Base-by-base conservation (phyloP, 2,113 vertebrate species). In the Fulmarus glacialis region DNA sequence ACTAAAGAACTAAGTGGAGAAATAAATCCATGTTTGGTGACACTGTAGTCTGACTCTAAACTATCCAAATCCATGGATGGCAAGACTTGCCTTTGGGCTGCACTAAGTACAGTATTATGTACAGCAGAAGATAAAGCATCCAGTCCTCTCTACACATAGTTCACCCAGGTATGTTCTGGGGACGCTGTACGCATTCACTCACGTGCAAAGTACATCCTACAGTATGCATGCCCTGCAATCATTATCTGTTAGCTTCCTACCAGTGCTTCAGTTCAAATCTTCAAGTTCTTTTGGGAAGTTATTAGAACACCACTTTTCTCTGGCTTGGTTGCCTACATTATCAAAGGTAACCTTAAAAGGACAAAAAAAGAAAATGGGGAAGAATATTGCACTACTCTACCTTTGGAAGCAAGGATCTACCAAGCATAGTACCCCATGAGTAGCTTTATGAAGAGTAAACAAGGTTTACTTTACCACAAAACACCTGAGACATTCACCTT, bases 391-490 rank as follows among this genome's bases (percentile, higher is more conserved):
- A 42, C n/a, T 66, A 21, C 23, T 38, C 36, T 38, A 7, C 22
- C 22, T 60, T 40, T 60, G 60, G 27, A 77, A 52, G 50, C 56
- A 60, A 66, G 52, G 53, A 34, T 40, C n/a, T 84, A 42, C 18
- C 19, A 47, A 42, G 59, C 34, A 27, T 2, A 38, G 8, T 19
- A 26, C 19, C 3, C 21, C 11, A 17, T 0, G 3, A 74, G 20
- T 45, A 74, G n/a, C 45, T 75, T 67, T 59, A 67, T 47, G 34
- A 74, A 47, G 47, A 81, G 20, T 47, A 73, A 60, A 67, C 29
- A 36, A 73, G 22, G n/a, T 47, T 48, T 74, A 47, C 47, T 73
- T 53, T 34, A n/a, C 21, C n/a, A 62, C 30, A 81, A 16, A 60
- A 18, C 21, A 47, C 5, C 16, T 0, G 14, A 92, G 53, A 47